phyloP scores from a whole-genome alignment of 1,140 invertebrate species.

The Brachionus asplanchnoidis region DNA sequence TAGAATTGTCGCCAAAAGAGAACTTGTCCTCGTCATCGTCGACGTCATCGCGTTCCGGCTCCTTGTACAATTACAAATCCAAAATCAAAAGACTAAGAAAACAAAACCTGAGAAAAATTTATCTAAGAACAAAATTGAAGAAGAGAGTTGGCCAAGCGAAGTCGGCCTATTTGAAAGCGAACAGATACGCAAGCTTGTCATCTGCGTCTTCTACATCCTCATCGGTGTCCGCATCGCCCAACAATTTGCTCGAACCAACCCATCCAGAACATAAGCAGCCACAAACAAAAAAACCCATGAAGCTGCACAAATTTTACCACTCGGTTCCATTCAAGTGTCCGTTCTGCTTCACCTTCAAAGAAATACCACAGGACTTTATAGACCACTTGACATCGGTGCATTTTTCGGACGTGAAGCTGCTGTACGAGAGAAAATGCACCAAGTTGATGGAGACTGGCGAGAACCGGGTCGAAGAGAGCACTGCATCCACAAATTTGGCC shows the following conservation, averaged over 20 bases:
- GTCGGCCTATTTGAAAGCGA: neutral
- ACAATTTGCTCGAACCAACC: neutral
- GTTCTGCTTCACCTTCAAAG: conserved; percentile 37
- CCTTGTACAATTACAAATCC: conserved; percentile 16
- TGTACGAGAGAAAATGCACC: conserved; percentile 30
- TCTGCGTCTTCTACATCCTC: conserved; percentile 29
- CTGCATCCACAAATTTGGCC: neutral
- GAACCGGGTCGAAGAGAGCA: neutral
- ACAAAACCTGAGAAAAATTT: neutral
- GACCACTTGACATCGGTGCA: conserved; percentile 32
- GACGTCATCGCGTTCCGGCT: conserved; percentile 13
- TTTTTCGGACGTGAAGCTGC: conserved; percentile 25
- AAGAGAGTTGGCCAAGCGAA: neutral
- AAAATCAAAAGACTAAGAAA: conserved; percentile 3
- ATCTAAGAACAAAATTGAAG: neutral
- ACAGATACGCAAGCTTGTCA: conserved; percentile 11
- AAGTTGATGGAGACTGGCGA: neutral
- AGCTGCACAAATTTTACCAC: conserved; percentile 32
- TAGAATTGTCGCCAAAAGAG: conserved; percentile 35
- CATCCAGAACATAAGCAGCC: neutral
- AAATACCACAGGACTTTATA: conserved; percentile 33
- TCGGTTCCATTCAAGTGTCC: conserved; percentile 40
- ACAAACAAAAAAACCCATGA: neutral
- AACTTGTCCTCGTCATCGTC: conserved; percentile 28
- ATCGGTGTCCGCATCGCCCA: conserved; percentile 7